phyloP scores from a whole-genome alignment of 2,113 vertebrate genomes.

The Mungos mungo region DNA sequence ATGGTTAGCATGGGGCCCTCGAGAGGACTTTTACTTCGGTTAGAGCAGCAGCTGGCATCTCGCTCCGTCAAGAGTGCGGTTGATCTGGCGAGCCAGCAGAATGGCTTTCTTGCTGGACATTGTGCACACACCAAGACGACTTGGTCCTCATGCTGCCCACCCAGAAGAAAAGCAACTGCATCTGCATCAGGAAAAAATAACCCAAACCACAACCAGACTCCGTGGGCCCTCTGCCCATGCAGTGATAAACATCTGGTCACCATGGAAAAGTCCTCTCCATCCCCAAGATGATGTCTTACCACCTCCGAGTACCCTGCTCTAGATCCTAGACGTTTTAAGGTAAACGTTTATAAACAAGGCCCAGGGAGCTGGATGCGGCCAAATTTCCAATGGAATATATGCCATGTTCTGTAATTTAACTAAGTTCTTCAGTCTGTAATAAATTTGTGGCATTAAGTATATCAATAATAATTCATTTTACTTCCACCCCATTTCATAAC shows the following conservation, averaged over 20 bases:
- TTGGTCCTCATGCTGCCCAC: not conserved
- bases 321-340: not conserved
- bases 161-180: not conserved
- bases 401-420: not conserved
- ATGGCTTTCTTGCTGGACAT: not conserved
- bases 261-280: not conserved
- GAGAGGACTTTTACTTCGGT: not conserved
- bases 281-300: not conserved
- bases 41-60: not conserved
- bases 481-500: not conserved
- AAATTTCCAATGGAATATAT: not conserved
- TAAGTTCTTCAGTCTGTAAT: conserved; percentile 8
- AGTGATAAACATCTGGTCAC: conserved; percentile 19
- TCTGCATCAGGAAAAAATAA: conserved; percentile 28
- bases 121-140: not conserved
- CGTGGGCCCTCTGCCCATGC: not conserved
- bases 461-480: not conserved
- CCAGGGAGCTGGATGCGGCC: not conserved
- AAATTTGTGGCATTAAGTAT: not conserved
- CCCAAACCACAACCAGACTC: not conserved
- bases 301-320: not conserved
- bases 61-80: not conserved
- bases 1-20: not conserved
- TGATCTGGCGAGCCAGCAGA: not conserved
- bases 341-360: not conserved